Base-by-base conservation (phyloP, 1,140 invertebrate species). In the Streblospio benedicti region DNA sequence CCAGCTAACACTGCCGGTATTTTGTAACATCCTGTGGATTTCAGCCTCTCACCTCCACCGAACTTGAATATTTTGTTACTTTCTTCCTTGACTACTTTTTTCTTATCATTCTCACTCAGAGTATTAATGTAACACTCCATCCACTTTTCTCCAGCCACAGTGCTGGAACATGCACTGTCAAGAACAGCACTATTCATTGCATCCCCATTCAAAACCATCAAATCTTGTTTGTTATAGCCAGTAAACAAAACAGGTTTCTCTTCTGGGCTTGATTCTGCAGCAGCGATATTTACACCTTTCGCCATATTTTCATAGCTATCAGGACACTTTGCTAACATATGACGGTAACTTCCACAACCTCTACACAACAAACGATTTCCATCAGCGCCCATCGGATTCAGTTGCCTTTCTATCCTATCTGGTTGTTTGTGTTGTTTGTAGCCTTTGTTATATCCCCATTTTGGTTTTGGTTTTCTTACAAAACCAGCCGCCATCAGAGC, bases 281-380 rank as follows among this genome's bases (percentile, higher is more conserved):
- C n/a, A 9, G n/a, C 35, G 9, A 38, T n/a, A n/a, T 38, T 38
- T n/a, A 38, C 35, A n/a, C 35, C 57, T 45, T 53, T 64, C n/a
- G 45, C 30, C 35, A 63, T 59, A 32, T 63, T 67, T 58, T 67
- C 63, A 60, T 57, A 65, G 31, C 65, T 67, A 25, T 67, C 61
- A 51, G 55, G 63, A 44, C 63, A 67, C 28, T 65, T 47, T 32
- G 50, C 44, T 14, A 67, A 28, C 0, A 67, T 14, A 60, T 65
- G 65, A n/a, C n/a, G 35, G 35, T 9, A 38, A 9, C 9, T 9
- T 38, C 35, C 35, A n/a, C 35, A 38, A 38, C 9, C 9, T 38
- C n/a, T n/a, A n/a, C n/a, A n/a, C n/a, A n/a, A n/a, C n/a, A n/a
- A n/a, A n/a, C n/a, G n/a, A n/a, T n/a, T n/a, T n/a, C n/a, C n/a